Base-by-base conservation (phyloP, 2,888 invertebrate species). In the Drosophila neonasuta region DNA sequence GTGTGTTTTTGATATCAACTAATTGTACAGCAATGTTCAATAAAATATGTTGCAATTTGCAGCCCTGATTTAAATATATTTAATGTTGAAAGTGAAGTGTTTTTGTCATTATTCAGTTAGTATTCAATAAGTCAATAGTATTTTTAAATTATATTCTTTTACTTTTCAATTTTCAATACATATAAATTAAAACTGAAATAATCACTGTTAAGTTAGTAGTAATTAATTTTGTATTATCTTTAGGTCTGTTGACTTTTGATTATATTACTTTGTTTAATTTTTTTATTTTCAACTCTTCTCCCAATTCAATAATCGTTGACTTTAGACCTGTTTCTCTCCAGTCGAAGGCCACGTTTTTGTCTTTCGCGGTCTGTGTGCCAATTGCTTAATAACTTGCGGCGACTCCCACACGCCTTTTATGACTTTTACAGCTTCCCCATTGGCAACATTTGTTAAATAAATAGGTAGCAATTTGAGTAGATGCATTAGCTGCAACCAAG, bases 291-390 rank as follows among this genome's bases (percentile, higher is more conserved):
- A 11, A 4, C 4, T 5, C 36, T 6, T n/a, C 11, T 36, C 5
- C 2, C 32, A 5, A 36, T 6, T 36, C 5, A n/a, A 1, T n/a
- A 36, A 36, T 2, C 34, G 3, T 10, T n/a, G 4, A n/a, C n/a
- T 41, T 41, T 41, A 41, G 13, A 8, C 39, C 11, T 17, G 41
- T 59, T 13, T 50, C 57, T 49, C 39, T 54, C 17, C 57, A 13
- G n/a, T 7, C 54, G 80, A 82, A 85, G 80, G 80, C 64, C 69
- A 34, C n/a, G n/a, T 20, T 54, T 54, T 62, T 65, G 64, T 50
- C n/a, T 54, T 50, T 63, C 13, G 58, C 39, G 64, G 52, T 72
- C 59, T 72, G 49, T 81, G 51, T 80, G 79, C 57, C 68, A 80
- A 79, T 72, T 76, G 79, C 79, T 56, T 52, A 78, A 76, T 73